phyloP scores from a whole-genome alignment of 2,797 vertebrate species.

The Synaphobranchus kaupii region DNA sequence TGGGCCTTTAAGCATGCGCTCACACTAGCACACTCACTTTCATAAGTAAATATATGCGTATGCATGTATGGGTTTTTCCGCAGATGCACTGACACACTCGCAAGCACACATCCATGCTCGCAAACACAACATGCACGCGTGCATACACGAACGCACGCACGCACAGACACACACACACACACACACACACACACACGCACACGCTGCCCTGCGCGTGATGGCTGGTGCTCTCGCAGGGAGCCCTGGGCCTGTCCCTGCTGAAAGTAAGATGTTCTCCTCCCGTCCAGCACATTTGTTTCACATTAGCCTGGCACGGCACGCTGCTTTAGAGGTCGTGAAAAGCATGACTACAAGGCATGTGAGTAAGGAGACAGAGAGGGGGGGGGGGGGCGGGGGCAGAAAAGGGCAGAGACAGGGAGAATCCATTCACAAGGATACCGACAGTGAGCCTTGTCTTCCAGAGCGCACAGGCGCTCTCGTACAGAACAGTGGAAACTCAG shows the following conservation, averaged over 20 bases:
- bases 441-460: constrained; percentile 19
- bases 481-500: background rate
- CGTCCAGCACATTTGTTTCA: constrained; percentile 42
- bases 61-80: background rate
- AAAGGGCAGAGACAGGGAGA: constrained; percentile 26
- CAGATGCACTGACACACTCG: background rate
- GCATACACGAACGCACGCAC: background rate
- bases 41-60: no score
- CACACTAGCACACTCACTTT: no score
- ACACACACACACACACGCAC: constrained; percentile 11
- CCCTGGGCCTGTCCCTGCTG: constrained; percentile 18
- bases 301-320: constrained; percentile 34
- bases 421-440: constrained; percentile 39
- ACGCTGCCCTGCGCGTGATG: constrained; percentile 12
- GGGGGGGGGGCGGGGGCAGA: background rate
- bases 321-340: constrained; percentile 33
- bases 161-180: constrained; percentile 16
- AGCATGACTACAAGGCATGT: constrained; percentile 40
- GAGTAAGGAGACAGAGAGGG: constrained; percentile 18
- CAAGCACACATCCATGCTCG: background rate
- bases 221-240: constrained; percentile 3
- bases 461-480: background rate
- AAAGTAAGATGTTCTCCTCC: constrained; percentile 27
- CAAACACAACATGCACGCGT: background rate
- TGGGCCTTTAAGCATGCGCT: background rate